Percentiles rank a stretch among this genome's conserved stretches.
Evolutionary conservation across 2,113 vertebrate species (phyloP).

Genomic region (Thermophis baileyi): DNA sequence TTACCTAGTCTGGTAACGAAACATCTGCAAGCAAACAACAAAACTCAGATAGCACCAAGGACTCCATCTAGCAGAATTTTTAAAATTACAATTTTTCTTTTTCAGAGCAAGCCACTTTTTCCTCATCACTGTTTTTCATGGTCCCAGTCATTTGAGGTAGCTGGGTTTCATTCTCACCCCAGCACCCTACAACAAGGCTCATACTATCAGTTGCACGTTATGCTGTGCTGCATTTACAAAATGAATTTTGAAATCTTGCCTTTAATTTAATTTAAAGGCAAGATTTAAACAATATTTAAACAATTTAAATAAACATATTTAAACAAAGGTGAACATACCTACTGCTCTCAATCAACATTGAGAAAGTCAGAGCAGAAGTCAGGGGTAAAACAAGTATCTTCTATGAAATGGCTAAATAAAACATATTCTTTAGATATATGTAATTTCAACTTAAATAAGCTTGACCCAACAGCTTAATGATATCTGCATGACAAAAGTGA

Average conservation of each 20-base stretch:
- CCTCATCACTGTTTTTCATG: not conserved
- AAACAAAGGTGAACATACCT: not conserved
- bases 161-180: not conserved
- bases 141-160: not conserved
- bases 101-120: not conserved
- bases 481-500: not conserved
- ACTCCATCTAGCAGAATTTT: not conserved
- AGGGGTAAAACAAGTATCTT: conserved; percentile 1
- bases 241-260: not conserved
- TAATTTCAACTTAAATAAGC: not conserved
- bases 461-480: not conserved
- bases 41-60: no score
- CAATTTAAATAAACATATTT: not conserved
- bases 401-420: conserved; percentile 7
- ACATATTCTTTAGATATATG: not conserved
- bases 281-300: no score
- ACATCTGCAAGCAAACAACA: no score
- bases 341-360: not conserved
- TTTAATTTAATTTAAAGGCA: no score
- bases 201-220: not conserved
- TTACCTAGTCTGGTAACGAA: no score
- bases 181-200: not conserved
- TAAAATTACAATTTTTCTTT: not conserved
- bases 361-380: not conserved
- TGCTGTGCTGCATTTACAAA: not conserved